Conservation (phyloP, 2,888 invertebrate genomes). For the Synanthedon formicaeformis region DNA sequence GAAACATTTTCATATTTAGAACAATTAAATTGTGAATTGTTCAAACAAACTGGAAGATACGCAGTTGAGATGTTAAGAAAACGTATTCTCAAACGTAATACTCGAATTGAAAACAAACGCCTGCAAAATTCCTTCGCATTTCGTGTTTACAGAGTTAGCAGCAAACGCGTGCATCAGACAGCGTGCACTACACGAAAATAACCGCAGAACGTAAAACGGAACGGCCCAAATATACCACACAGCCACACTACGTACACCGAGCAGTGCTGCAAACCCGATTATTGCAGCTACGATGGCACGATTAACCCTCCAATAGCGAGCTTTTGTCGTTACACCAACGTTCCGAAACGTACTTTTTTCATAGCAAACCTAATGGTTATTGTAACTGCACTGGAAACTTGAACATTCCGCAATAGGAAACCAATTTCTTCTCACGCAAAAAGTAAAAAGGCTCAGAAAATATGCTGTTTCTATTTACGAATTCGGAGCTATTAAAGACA, state of each 20-base stretch:
- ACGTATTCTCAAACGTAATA: not conserved
- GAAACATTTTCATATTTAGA: too few relatives aligned
- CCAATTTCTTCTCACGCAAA: not conserved
- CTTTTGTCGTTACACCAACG: slow-evolving; percentile 21
- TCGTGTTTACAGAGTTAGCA: slow-evolving; percentile 16
- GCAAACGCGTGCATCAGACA: slow-evolving; percentile 32
- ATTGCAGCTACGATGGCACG: slow-evolving; percentile 43
- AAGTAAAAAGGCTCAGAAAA: slow-evolving; percentile 1
- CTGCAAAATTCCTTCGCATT: slow-evolving; percentile 20
- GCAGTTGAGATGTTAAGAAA: not conserved
- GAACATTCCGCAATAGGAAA: not conserved
- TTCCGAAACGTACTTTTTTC: slow-evolving; percentile 12
- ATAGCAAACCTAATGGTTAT: not conserved
- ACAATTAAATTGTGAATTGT: too few relatives aligned
- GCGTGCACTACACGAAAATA: slow-evolving; percentile 33
- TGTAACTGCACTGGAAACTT: not conserved
- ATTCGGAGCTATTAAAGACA: slow-evolving; percentile 5
- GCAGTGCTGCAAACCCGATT: slow-evolving; percentile 34
- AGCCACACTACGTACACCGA: slow-evolving; percentile 8
- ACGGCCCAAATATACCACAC: slow-evolving; percentile 15
- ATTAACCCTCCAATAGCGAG: slow-evolving; percentile 35
- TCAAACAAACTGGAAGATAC: too few relatives aligned
- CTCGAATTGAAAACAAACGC: slow-evolving; percentile 28
- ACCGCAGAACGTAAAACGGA: slow-evolving; percentile 32
- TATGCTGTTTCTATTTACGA: not conserved